phyloP scores from a whole-genome alignment of 2,888 invertebrate species.

The Drosophila siamana region DNA sequence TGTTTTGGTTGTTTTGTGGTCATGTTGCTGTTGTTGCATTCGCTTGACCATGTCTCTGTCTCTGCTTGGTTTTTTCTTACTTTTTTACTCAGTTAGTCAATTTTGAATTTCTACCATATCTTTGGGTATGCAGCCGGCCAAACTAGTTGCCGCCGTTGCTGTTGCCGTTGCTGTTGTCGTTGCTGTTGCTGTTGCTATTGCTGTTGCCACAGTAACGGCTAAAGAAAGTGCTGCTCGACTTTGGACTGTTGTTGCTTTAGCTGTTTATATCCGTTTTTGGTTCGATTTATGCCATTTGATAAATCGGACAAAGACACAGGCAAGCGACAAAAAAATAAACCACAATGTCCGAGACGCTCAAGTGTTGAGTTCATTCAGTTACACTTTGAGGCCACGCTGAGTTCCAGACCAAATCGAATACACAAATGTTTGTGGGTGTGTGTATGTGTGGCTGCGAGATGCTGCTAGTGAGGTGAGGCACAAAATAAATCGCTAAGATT shows the following conservation, averaged over 20 bases:
- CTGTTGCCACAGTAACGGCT: constrained; percentile 47
- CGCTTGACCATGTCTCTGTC: constrained; percentile 25
- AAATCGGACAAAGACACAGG: constrained; percentile 50
- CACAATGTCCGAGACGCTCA: constrained; percentile 22
- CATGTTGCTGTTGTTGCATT: constrained; percentile 46
- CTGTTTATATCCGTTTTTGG: constrained; percentile 77
- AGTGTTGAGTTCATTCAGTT: constrained; percentile 62
- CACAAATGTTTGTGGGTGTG: constrained; percentile 10
- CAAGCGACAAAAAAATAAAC: constrained; percentile 25
- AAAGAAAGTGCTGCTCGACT: constrained; percentile 74
- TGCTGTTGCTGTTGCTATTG: constrained; percentile 25
- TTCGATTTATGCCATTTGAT: constrained; percentile 77
- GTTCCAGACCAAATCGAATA: constrained; percentile 25
- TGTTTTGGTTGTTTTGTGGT: constrained; percentile 24
- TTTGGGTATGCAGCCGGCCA: constrained; percentile 56
- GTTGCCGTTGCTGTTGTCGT: constrained; percentile 39
- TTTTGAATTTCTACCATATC: constrained; percentile 67
- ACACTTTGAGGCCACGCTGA: constrained; percentile 35
- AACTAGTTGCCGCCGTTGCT: constrained; percentile 49
- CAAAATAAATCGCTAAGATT: constrained; percentile 70
- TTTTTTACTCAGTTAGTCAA: constrained; percentile 39
- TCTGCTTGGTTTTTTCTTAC: constrained; percentile 1
- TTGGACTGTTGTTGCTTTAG: constrained; percentile 53
- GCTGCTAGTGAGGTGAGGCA: constrained; percentile 63
- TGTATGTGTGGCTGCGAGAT: constrained; percentile 38